Conservation (phyloP, 2,888 invertebrate genomes). For the Drosophila algonquin region DNA sequence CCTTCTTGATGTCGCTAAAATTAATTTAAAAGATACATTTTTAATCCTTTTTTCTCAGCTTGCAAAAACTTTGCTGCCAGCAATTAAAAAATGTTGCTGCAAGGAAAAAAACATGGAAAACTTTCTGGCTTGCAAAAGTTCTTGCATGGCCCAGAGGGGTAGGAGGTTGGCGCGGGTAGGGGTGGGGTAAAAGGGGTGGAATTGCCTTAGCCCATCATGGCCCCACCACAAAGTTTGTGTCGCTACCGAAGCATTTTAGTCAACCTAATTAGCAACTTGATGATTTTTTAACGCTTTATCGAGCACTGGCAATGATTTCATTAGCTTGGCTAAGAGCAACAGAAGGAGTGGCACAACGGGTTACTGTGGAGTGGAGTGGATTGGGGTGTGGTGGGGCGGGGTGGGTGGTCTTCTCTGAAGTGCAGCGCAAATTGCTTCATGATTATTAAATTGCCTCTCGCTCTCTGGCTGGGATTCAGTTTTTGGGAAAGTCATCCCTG, state of each 20-base stretch:
- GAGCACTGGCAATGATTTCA: conserved; percentile 71
- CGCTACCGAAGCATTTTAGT: conserved; percentile 48
- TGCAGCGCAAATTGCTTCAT: conserved; percentile 69
- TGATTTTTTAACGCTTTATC: conserved; percentile 74
- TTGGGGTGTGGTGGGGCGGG: no score
- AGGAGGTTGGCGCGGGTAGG: background rate
- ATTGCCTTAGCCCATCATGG: conserved; percentile 16
- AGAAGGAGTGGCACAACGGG: background rate
- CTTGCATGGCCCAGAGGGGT: background rate
- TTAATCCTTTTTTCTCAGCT: background rate
- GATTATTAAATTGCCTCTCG: conserved; percentile 73
- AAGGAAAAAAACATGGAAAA: conserved; percentile 8
- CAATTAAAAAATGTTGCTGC: conserved; percentile 21
- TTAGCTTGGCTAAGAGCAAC: conserved; percentile 39
- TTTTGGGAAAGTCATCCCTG: conserved; percentile 23
- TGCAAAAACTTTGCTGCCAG: conserved; percentile 9
- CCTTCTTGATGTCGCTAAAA: conserved; percentile 16
- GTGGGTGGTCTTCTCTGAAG: conserved; percentile 15
- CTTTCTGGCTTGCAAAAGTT: conserved; percentile 9
- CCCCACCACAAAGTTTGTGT: conserved; percentile 22
- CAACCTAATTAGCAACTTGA: conserved; percentile 79
- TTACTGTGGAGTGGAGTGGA: background rate
- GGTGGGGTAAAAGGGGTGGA: conserved; percentile 11
- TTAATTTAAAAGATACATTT: conserved; percentile 11
- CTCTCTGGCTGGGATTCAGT: conserved; percentile 24